Conservation (phyloP, 2,888 invertebrate genomes). For the Thelaira solivaga region DNA sequence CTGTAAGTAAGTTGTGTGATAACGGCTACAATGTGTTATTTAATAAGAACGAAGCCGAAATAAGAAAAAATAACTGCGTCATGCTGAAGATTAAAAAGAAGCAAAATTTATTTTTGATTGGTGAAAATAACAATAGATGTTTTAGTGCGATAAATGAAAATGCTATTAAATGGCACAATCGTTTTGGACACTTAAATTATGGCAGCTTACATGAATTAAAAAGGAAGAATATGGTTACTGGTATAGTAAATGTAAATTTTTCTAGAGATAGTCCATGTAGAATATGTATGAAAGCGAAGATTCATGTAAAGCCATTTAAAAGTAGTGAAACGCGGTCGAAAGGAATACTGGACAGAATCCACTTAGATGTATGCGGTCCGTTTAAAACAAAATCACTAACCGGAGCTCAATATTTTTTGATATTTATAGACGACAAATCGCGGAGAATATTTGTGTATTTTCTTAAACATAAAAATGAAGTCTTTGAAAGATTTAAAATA, state of each 20-base stretch:
- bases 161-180: neutral
- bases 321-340: constrained; percentile 16
- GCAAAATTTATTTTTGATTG: too few relatives aligned
- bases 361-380: constrained; percentile 1
- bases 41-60: too few relatives aligned
- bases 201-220: neutral
- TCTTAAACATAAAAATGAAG: constrained; percentile 9
- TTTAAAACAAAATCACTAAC: neutral
- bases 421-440: constrained; percentile 3
- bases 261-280: neutral
- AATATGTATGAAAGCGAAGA: constrained; percentile 10
- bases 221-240: neutral
- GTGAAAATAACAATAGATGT: too few relatives aligned
- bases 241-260: neutral
- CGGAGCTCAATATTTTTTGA: constrained; percentile 21
- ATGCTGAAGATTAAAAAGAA: too few relatives aligned
- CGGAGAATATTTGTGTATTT: constrained; percentile 5
- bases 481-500: neutral
- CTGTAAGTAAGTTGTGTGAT: too few relatives aligned
- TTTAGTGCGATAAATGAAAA: neutral
- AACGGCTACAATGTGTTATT: too few relatives aligned
- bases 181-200: constrained; percentile 21
- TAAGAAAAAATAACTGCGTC: too few relatives aligned
- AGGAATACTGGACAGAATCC: constrained; percentile 22
- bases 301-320: neutral